These are phyloP conservation scores for Fringilla coelebs DNA, from an alignment of 2,797 vertebrate species.

Conservation along the genomic window DNA sequence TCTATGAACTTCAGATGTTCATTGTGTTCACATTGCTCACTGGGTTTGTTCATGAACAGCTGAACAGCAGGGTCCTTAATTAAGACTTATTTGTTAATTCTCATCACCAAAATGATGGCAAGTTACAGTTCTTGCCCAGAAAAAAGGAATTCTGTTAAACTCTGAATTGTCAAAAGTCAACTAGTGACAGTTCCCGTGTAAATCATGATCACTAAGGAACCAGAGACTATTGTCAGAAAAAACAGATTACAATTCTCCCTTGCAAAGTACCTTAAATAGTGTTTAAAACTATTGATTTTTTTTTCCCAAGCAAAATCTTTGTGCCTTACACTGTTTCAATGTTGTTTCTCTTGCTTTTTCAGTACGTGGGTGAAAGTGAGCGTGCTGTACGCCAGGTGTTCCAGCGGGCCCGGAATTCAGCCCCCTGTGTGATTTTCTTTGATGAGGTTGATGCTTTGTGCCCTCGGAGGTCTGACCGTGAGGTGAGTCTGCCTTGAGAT, in stretches of 20 bases:
- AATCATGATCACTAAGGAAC: not conserved
- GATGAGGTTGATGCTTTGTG: conserved; percentile 96
- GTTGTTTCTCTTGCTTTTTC: not conserved
- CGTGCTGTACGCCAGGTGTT: conserved; percentile 94
- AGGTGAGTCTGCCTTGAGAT: conserved; percentile 75
- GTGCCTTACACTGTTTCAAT: not conserved
- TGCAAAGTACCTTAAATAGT: not conserved
- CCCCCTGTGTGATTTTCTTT: conserved; percentile 97
- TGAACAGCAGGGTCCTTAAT: not conserved
- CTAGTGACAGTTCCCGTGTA: not conserved
- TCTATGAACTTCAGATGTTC: not conserved
- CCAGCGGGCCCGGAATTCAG: conserved; percentile 90
- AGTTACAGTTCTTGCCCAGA: not conserved
- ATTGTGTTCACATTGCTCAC: not conserved
- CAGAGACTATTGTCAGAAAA: not conserved
- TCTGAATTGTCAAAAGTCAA: not conserved
- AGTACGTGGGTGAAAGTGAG: conserved; percentile 98
- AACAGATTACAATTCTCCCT: not conserved
- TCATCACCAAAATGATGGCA: not conserved
- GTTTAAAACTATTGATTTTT: not conserved
- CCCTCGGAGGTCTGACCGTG: conserved; percentile 89
- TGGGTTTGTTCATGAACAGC: not conserved
- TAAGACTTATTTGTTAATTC: not conserved
- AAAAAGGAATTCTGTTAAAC: not conserved
- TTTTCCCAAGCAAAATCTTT: not conserved